These are phyloP conservation scores for Enteromius argenteus DNA, from an alignment of 2,797 vertebrate species.

Conservation along the genomic window DNA sequence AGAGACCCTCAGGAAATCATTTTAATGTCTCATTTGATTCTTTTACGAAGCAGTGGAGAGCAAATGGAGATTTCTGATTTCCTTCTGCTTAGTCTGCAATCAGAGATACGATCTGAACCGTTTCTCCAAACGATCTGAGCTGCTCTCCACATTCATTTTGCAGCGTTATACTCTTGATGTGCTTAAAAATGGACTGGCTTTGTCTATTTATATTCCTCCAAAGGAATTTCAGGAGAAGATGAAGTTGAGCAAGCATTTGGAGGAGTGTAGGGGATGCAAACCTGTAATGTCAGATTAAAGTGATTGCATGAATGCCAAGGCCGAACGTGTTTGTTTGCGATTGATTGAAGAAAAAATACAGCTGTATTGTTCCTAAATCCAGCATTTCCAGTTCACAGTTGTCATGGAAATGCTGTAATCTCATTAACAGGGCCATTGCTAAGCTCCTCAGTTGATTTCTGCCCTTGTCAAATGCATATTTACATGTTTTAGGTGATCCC, in stretches of 20 bases:
- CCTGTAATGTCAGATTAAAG: slow-evolving; percentile 19
- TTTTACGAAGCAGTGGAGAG: background rate
- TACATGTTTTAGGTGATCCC: slow-evolving; percentile 32
- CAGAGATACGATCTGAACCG: background rate
- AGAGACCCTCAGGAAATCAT: background rate
- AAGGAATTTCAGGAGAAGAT: background rate
- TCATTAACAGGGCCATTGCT: slow-evolving; percentile 29
- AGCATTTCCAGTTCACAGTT: slow-evolving; percentile 42
- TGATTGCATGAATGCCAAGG: background rate
- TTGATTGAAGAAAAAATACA: slow-evolving; percentile 5
- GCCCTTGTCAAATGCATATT: slow-evolving; percentile 39
- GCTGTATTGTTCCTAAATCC: slow-evolving; percentile 43
- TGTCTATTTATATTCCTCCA: background rate
- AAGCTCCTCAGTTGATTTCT: slow-evolving; percentile 29
- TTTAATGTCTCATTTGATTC: slow-evolving; percentile 1
- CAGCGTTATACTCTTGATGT: background rate
- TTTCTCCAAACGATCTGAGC: background rate
- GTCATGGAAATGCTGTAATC: slow-evolving; percentile 56
- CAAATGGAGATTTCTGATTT: slow-evolving; percentile 4
- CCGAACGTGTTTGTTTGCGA: background rate
- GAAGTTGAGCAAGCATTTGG: slow-evolving; percentile 1
- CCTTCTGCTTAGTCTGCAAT: slow-evolving; percentile 6
- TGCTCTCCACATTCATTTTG: background rate
- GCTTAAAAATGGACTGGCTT: background rate
- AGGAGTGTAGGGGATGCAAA: background rate